A percentile compares a stretch with the other conserved stretches of the same genome.
Evolutionary conservation across 2,888 invertebrate genomes (phyloP).

Genomic region (Hyppa rectilinea): DNA sequence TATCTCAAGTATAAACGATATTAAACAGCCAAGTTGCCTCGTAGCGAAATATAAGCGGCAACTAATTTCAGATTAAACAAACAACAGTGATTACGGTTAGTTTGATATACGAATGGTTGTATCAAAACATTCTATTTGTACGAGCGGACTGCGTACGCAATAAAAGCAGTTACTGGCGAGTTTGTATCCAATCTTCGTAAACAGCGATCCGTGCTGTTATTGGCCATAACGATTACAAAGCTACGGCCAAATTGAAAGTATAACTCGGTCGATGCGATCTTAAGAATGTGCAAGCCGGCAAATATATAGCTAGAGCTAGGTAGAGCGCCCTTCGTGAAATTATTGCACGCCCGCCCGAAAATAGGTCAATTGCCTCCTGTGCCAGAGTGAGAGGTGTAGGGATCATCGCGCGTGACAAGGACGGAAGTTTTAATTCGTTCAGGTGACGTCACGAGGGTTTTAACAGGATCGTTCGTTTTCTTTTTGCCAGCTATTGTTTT

Average conservation of each 20-base stretch:
- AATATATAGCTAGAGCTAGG: conserved; percentile 80
- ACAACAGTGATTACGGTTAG: conserved; percentile 74
- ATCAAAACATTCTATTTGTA: conserved; percentile 66
- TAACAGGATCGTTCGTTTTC: conserved; percentile 83
- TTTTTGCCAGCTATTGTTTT: conserved; percentile 85
- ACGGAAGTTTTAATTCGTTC: conserved; percentile 85
- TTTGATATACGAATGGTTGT: conserved; percentile 63
- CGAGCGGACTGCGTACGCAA: conserved; percentile 64
- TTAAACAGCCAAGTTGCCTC: conserved; percentile 69
- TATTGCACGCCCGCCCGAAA: conserved; percentile 87
- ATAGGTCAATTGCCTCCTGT: conserved; percentile 89
- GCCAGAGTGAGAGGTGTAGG: conserved; percentile 78
- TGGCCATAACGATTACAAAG: conserved; percentile 76
- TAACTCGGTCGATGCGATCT: conserved; percentile 74
- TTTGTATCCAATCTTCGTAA: conserved; percentile 74
- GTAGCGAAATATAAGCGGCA: conserved; percentile 68
- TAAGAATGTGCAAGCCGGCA: conserved; percentile 82
- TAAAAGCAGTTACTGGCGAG: conserved; percentile 71
- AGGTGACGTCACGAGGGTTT: conserved; percentile 88
- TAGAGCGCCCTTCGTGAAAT: conserved; percentile 85
- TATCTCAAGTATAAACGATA: conserved; percentile 64
- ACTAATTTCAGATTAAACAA: conserved; percentile 77
- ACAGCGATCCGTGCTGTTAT: conserved; percentile 71
- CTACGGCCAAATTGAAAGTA: conserved; percentile 73
- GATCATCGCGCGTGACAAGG: conserved; percentile 79